Evolutionary conservation across 2,888 invertebrate species (phyloP).

Genomic region (Monopis laevigella): DNA sequence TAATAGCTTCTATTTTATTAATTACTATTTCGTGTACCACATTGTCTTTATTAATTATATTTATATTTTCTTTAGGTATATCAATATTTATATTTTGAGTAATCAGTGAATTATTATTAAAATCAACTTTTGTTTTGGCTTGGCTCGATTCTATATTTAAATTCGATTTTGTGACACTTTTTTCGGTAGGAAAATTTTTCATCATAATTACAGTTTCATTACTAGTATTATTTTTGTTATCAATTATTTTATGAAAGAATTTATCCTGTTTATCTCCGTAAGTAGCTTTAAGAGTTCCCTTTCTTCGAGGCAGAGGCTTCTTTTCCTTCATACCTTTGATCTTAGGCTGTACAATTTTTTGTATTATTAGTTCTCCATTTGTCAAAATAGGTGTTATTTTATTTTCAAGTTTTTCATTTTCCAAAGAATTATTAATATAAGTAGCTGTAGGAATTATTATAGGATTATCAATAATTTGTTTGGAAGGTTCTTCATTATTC

Average conservation of each 20-base stretch:
- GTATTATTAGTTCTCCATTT: conserved; percentile 42
- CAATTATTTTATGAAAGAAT: conserved; percentile 31
- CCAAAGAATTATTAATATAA: conserved; percentile 25
- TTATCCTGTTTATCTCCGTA: conserved; percentile 59
- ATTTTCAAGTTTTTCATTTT: conserved; percentile 34
- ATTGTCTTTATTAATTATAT: too few species aligned
- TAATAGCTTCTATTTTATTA: background rate
- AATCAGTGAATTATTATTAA: too few species aligned
- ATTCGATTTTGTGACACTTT: background rate
- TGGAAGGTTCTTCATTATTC: too few species aligned
- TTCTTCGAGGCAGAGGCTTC: conserved; percentile 46
- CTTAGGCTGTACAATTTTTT: conserved; percentile 34
- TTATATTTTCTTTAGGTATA: too few species aligned
- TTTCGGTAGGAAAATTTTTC: too few species aligned
- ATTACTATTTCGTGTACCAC: too few species aligned
- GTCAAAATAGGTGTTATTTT: conserved; percentile 33
- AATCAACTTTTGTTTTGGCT: too few species aligned
- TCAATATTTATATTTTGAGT: too few species aligned
- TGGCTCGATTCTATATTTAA: background rate
- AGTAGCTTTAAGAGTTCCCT: conserved; percentile 58
- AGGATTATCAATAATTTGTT: conserved; percentile 27
- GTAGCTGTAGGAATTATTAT: conserved; percentile 43
- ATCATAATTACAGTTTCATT: background rate
- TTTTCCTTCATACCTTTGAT: conserved; percentile 36
- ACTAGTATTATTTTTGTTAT: background rate